phyloP scores from a whole-genome alignment of 2,888 invertebrate species.

The Scelioninae gen. 2 region DNA sequence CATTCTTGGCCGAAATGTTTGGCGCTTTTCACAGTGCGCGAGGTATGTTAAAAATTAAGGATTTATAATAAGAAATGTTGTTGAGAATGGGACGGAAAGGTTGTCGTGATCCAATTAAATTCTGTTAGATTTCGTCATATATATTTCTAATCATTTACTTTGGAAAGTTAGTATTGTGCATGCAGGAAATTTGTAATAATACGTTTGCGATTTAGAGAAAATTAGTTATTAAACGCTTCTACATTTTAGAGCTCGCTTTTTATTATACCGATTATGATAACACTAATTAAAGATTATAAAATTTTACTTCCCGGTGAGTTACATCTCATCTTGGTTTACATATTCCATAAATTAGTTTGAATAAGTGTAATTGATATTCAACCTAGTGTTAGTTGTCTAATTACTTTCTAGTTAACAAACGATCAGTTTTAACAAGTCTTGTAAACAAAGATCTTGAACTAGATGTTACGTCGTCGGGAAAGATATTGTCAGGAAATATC shows the following conservation, averaged over 20 bases:
- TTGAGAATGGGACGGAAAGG: conserved; percentile 7
- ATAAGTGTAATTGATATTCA: conserved; percentile 15
- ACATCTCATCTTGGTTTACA: conserved; percentile 7
- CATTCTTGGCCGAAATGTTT: conserved; percentile 52
- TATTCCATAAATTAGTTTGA: conserved; percentile 35
- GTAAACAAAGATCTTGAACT: conserved; percentile 28
- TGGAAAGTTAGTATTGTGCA: background rate
- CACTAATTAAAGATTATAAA: too few species aligned
- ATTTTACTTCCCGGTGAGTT: conserved; percentile 9
- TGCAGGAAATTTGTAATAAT: conserved; percentile 7
- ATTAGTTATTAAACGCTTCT: too few species aligned
- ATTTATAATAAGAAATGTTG: conserved; percentile 28
- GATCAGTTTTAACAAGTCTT: conserved; percentile 21
- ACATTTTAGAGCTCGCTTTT: too few species aligned
- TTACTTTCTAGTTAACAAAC: conserved; percentile 32
- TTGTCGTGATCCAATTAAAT: conserved; percentile 25
- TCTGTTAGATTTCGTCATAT: conserved; percentile 21
- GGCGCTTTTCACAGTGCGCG: conserved; percentile 42
- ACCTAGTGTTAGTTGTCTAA: conserved; percentile 31
- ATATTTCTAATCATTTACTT: conserved; percentile 17
- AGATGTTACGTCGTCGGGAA: conserved; percentile 7
- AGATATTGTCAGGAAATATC: conserved; percentile 23
- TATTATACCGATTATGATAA: conserved; percentile 17
- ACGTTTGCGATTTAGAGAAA: background rate
- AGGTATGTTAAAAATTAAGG: conserved; percentile 40